Evolutionary conservation across 2,113 vertebrate species (phyloP).

Genomic region (Grantiella picta): DNA sequence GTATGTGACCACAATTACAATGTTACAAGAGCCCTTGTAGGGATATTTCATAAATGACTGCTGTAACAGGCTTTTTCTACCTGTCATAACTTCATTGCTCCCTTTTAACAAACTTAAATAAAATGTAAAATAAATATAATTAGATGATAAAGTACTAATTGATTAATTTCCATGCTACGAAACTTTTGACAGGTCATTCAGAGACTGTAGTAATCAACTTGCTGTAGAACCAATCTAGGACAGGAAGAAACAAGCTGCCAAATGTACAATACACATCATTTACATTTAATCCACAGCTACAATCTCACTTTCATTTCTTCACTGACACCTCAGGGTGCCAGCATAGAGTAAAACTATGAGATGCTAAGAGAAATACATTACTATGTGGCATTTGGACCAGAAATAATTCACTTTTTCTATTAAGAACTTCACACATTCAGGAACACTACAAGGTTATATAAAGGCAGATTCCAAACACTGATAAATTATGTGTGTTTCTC

Average conservation of each 20-base stretch:
- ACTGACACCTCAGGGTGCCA: constrained; percentile 6
- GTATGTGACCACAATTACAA: neutral
- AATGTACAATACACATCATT: neutral
- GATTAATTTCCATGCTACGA: neutral
- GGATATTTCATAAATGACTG: neutral
- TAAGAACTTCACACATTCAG: neutral
- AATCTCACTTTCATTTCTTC: constrained; percentile 22
- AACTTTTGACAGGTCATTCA: neutral
- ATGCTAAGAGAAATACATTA: constrained; percentile 36
- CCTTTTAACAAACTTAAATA: neutral
- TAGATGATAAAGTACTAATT: neutral
- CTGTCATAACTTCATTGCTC: neutral
- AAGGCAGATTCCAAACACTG: constrained; percentile 28
- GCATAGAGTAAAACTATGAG: neutral
- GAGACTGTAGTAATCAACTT: neutral
- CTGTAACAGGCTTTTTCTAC: neutral
- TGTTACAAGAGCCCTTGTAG: neutral
- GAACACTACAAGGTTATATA: constrained; percentile 10
- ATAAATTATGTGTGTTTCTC: constrained; percentile 34
- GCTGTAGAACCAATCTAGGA: neutral
- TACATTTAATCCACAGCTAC: constrained; percentile 9
- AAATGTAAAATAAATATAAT: neutral
- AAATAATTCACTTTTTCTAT: constrained; percentile 62
- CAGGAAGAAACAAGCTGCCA: neutral
- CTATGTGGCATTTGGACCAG: neutral